phyloP scores from a whole-genome alignment of 2,797 vertebrate genomes.

The Staurois parvus region DNA sequence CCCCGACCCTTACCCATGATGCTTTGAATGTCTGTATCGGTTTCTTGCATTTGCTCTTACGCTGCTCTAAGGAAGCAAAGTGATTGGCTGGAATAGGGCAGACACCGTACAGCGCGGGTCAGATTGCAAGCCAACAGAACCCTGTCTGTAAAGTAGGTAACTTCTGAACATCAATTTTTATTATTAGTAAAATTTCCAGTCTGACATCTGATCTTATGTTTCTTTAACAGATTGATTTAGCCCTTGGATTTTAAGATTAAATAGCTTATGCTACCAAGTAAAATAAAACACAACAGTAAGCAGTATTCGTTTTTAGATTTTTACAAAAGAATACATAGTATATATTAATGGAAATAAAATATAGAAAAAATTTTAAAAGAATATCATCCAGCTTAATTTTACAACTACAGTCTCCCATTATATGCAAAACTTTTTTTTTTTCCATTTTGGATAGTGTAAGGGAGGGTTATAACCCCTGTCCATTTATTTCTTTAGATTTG shows the following conservation, averaged over 20 bases:
- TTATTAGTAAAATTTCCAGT: constrained; percentile 73
- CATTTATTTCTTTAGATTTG: too few species aligned
- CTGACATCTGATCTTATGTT: constrained; percentile 19
- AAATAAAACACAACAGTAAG: background rate
- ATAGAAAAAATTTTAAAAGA: too few species aligned
- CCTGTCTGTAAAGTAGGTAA: constrained; percentile 96
- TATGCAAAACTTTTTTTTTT: too few species aligned
- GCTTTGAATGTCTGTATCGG: constrained; percentile 92
- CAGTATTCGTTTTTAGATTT: background rate
- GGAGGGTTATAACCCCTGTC: too few species aligned
- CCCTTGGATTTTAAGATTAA: background rate
- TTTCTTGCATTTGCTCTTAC: constrained; percentile 94
- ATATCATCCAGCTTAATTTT: too few species aligned
- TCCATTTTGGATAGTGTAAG: too few species aligned
- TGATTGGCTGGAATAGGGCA: constrained; percentile 94
- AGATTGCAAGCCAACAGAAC: constrained; percentile 92
- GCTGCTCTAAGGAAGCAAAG: constrained; percentile 91
- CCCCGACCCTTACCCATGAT: constrained; percentile 95
- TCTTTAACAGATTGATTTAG: background rate
- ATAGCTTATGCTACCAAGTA: background rate
- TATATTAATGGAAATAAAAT: too few species aligned
- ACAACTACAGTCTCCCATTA: too few species aligned
- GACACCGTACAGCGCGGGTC: constrained; percentile 93
- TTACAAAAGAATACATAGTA: too few species aligned
- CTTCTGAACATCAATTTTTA: constrained; percentile 72